Evolutionary conservation across 2,113 vertebrate species (phyloP).

Genomic region (Pachyramphus minor): DNA sequence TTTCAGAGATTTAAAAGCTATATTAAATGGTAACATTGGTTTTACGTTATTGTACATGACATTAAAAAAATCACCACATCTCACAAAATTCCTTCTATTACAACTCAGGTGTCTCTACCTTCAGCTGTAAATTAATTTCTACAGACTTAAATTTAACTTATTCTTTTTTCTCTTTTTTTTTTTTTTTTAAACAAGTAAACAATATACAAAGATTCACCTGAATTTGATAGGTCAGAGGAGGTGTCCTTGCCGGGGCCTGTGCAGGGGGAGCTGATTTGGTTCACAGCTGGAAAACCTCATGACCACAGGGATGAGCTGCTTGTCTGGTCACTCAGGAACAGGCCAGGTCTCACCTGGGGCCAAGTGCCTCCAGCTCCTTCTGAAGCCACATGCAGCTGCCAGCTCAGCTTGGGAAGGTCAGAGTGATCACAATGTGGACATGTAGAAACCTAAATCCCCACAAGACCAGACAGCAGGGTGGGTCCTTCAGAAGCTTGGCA

Average conservation of each 20-base stretch:
- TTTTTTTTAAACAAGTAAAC: slow-evolving; percentile 57
- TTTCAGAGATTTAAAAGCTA: slow-evolving; percentile 51
- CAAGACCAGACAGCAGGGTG: fast-evolving
- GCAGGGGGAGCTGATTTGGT: not conserved
- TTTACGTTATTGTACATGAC: slow-evolving; percentile 70
- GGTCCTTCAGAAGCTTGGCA: not conserved
- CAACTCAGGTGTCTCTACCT: slow-evolving; percentile 23
- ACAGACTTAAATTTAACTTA: slow-evolving; percentile 69
- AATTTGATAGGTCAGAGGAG: slow-evolving; percentile 24
- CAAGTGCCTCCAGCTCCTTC: not conserved
- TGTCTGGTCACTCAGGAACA: not conserved
- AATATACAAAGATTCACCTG: slow-evolving; percentile 70
- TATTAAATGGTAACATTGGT: slow-evolving; percentile 58
- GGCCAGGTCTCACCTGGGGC: not conserved
- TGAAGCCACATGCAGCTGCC: not conserved
- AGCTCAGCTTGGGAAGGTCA: not conserved
- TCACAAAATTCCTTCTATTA: slow-evolving; percentile 61
- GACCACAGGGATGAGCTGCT: not conserved
- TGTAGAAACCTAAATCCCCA: not conserved
- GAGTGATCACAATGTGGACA: fast-evolving
- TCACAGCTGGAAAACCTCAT: not conserved
- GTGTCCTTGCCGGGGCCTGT: slow-evolving; percentile 22
- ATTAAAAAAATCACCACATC: slow-evolving; percentile 25
- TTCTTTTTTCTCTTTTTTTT: not conserved
- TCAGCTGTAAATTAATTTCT: slow-evolving; percentile 63